Conservation (phyloP, 2,888 invertebrate genomes). For the Ennomos fuscantarius region DNA sequence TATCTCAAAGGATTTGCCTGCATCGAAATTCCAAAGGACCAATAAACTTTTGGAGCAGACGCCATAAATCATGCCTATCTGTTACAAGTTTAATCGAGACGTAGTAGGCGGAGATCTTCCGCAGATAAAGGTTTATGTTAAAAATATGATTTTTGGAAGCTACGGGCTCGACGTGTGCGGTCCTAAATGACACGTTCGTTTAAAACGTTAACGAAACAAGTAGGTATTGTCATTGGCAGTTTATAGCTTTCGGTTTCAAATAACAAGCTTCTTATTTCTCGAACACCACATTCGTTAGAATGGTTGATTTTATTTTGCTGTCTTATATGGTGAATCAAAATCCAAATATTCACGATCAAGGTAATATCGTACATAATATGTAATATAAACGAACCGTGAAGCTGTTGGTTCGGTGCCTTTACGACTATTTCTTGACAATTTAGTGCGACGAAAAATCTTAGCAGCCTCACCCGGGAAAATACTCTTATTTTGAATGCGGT, state of each 20-base stretch:
- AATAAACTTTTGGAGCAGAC: slow-evolving; percentile 55
- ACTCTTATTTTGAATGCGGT: slow-evolving; percentile 40
- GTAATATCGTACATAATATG: slow-evolving; percentile 39
- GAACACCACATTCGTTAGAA: slow-evolving; percentile 10
- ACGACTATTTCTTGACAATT: slow-evolving; percentile 56
- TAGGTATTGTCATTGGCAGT: slow-evolving; percentile 25
- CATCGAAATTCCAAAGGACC: slow-evolving; percentile 51
- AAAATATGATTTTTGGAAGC: slow-evolving; percentile 15
- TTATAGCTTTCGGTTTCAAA: slow-evolving; percentile 23
- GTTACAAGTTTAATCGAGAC: slow-evolving; percentile 54
- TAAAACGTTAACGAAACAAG: slow-evolving; percentile 31
- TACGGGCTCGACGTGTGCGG: slow-evolving; percentile 30
- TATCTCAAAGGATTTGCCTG: slow-evolving; percentile 48
- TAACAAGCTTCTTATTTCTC: slow-evolving; percentile 17
- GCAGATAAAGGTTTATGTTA: slow-evolving; percentile 28
- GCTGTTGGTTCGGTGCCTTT: slow-evolving; percentile 61
- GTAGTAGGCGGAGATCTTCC: slow-evolving; percentile 41
- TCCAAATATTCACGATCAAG: slow-evolving; percentile 25
- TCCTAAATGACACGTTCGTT: slow-evolving; percentile 30
- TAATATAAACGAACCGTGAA: slow-evolving; percentile 63
- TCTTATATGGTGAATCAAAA: slow-evolving; percentile 36
- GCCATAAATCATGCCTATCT: slow-evolving; percentile 55
- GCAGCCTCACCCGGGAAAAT: slow-evolving; percentile 14
- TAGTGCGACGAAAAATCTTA: slow-evolving; percentile 36
- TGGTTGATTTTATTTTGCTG: slow-evolving; percentile 16